Evolutionary conservation across 2,113 vertebrate species (phyloP).

Genomic region (Bubo bubo): DNA sequence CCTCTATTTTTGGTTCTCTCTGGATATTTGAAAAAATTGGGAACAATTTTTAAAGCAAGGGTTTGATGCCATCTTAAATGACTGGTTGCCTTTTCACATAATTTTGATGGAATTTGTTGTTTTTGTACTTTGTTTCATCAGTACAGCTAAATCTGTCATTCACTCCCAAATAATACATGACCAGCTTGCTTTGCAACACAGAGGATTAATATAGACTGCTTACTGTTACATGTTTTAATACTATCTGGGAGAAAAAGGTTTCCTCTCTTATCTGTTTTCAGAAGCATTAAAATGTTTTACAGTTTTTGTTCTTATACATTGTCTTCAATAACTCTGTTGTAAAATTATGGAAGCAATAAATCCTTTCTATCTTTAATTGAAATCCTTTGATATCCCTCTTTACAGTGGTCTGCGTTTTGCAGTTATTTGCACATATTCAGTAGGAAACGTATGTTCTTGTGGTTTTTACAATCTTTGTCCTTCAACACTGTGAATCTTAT

Average conservation of each 20-base stretch:
- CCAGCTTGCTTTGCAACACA: not conserved
- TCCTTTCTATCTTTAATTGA: conserved; percentile 29
- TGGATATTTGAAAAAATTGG: not conserved
- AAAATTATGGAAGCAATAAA: not conserved
- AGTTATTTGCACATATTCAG: not conserved
- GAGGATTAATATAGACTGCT: not conserved
- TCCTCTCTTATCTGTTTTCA: not conserved
- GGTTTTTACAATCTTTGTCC: not conserved
- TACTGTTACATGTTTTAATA: not conserved
- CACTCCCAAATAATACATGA: not conserved
- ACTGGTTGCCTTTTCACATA: not conserved
- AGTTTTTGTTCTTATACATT: not conserved
- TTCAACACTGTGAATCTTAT: not conserved
- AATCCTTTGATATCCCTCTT: not conserved
- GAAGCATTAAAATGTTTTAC: conserved; percentile 31
- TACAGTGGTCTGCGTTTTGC: not conserved
- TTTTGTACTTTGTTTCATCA: not conserved
- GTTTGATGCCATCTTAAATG: not conserved
- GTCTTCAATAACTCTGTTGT: not conserved
- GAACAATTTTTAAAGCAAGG: not conserved
- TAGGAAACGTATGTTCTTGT: not conserved
- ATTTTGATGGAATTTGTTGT: not conserved
- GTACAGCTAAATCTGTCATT: not conserved
- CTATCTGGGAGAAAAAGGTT: not conserved
- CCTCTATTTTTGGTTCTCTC: conserved; percentile 11